These are phyloP conservation scores for Dromas ardeola DNA, from an alignment of 2,113 vertebrate species.

Conservation along the genomic window DNA sequence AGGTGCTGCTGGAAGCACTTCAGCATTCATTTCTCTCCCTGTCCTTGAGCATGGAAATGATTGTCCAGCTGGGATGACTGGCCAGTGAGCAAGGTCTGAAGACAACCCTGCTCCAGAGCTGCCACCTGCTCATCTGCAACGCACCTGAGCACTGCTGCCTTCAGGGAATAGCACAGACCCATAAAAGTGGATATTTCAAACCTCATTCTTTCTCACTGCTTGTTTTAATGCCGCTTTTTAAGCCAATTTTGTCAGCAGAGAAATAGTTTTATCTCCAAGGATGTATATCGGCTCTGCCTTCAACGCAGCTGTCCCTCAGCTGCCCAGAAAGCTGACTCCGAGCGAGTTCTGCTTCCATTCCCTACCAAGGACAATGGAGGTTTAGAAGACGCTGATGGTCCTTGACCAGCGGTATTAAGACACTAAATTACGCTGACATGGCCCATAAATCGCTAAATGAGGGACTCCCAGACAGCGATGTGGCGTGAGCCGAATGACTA, in stretches of 20 bases:
- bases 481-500: slow-evolving; percentile 36
- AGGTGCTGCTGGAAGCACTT: background rate
- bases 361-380: slow-evolving; percentile 64
- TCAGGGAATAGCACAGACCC: background rate
- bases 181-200: background rate
- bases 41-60: background rate
- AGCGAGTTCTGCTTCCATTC: slow-evolving; percentile 56
- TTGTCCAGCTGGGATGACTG: background rate
- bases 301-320: background rate
- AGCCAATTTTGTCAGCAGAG: background rate
- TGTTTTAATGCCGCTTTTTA: background rate
- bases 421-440: slow-evolving; percentile 70
- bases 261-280: background rate
- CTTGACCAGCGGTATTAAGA: slow-evolving; percentile 73
- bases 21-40: background rate
- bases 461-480: slow-evolving; percentile 52
- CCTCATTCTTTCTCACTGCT: background rate
- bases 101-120: background rate
- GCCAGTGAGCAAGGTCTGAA: background rate
- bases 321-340: background rate
- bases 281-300: background rate
- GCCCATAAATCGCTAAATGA: slow-evolving; percentile 75
- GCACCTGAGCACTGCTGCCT: background rate
- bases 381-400: slow-evolving; percentile 69
- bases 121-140: background rate